phyloP scores from a whole-genome alignment of 2,888 invertebrate species.

The Pheosia gnoma region DNA sequence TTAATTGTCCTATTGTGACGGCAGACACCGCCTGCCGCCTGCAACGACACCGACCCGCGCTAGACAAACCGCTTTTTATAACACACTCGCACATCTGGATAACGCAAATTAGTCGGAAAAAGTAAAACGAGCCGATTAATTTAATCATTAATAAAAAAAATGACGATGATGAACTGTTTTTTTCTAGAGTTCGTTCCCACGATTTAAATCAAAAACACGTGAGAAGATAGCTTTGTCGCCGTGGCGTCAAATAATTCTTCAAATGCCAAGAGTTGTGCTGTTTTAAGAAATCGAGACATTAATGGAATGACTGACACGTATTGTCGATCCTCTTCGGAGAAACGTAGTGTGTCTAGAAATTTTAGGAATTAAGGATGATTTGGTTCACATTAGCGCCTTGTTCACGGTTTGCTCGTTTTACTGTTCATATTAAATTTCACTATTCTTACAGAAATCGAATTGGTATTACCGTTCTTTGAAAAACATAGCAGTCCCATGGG shows the following conservation, averaged over 20 bases:
- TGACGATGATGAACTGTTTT: neutral
- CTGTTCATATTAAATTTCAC: neutral
- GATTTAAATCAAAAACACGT: slow-evolving; percentile 51
- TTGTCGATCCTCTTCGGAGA: slow-evolving; percentile 69
- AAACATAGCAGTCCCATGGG: neutral
- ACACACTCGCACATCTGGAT: slow-evolving; percentile 50
- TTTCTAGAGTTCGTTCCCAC: slow-evolving; percentile 55
- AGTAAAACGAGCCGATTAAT: slow-evolving; percentile 12
- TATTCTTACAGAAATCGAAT: neutral
- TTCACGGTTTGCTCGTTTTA: neutral
- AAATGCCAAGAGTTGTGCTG: slow-evolving; percentile 61
- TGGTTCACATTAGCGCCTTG: slow-evolving; percentile 49
- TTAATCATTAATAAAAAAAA: slow-evolving; percentile 9
- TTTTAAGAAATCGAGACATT: slow-evolving; percentile 77
- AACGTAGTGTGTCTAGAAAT: slow-evolving; percentile 61
- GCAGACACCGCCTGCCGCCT: slow-evolving; percentile 68
- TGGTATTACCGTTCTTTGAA: neutral
- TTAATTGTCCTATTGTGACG: slow-evolving; percentile 84
- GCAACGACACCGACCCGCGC: slow-evolving; percentile 60
- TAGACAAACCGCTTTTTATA: slow-evolving; percentile 73
- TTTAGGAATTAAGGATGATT: slow-evolving; percentile 58
- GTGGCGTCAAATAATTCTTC: slow-evolving; percentile 77
- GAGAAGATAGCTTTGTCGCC: slow-evolving; percentile 59
- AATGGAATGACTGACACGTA: slow-evolving; percentile 81
- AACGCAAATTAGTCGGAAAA: slow-evolving; percentile 39